Conservation (phyloP, 2,888 invertebrate species). For the Drosophila dives region DNA sequence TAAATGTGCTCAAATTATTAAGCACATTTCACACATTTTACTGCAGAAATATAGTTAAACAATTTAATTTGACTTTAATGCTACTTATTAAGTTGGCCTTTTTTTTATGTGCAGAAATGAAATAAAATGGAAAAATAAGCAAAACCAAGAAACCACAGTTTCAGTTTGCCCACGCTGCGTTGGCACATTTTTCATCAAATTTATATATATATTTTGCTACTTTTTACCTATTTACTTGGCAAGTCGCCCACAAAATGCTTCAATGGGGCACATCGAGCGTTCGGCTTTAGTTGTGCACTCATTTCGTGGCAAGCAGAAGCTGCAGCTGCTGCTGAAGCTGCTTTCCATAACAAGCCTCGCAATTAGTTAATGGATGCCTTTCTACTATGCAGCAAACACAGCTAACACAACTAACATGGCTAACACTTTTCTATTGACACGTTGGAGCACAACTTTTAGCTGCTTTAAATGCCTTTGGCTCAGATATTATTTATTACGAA, state of each 20-base stretch:
- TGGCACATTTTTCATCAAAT: constrained; percentile 56
- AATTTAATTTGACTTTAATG: neutral
- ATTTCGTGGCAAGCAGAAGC: constrained; percentile 20
- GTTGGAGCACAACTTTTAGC: constrained; percentile 24
- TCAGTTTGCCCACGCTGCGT: constrained; percentile 47
- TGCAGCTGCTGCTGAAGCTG: constrained; percentile 29
- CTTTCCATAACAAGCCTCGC: constrained; percentile 54
- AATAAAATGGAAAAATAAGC: constrained; percentile 26
- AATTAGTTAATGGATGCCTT: constrained; percentile 79
- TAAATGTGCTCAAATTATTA: neutral
- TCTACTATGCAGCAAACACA: neutral
- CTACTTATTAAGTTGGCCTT: neutral
- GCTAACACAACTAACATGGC: constrained; percentile 2
- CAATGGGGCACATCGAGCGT: constrained; percentile 41
- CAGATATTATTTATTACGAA: constrained; percentile 53
- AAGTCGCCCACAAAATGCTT: constrained; percentile 52
- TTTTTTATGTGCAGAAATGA: neutral
- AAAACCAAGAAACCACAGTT: constrained; percentile 58
- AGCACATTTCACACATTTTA: neutral
- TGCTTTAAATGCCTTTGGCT: constrained; percentile 53
- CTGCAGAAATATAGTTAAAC: neutral
- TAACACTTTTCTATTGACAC: constrained; percentile 10
- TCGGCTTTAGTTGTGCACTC: constrained; percentile 13
- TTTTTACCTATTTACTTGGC: constrained; percentile 52
- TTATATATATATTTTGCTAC: constrained; percentile 35